A percentile compares a stretch with the other conserved stretches of the same genome.
phyloP scores from a whole-genome alignment of 1,140 invertebrate genomes.

The Neuroterus valhalla region DNA sequence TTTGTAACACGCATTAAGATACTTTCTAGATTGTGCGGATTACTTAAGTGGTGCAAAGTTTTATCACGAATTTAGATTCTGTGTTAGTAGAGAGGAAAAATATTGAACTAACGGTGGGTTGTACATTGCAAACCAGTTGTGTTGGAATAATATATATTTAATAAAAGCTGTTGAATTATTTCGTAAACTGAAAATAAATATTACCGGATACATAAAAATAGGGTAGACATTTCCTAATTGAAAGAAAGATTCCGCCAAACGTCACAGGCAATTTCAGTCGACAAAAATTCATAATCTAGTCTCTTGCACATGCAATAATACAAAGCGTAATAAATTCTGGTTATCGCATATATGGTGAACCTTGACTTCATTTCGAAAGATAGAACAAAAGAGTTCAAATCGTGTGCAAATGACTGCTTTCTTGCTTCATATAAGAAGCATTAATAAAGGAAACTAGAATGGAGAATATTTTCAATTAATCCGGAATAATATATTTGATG shows the following conservation, averaged over 20 bases:
- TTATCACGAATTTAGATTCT: no score
- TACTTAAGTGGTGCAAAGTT: not conserved
- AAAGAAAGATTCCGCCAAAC: not conserved
- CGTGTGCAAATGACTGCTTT: not conserved
- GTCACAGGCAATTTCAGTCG: not conserved
- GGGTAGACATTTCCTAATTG: no score
- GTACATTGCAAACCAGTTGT: no score
- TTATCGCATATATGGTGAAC: not conserved
- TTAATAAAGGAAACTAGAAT: not conserved
- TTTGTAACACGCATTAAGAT: not conserved
- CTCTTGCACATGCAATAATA: slow-evolving; percentile 4
- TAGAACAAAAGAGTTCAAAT: not conserved
- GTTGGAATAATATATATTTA: no score
- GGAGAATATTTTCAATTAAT: not conserved
- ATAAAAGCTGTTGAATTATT: no score
- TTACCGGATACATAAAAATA: not conserved
- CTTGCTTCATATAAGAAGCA: not conserved
- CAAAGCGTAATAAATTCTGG: not conserved
- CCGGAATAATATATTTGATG: not conserved
- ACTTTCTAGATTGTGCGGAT: not conserved
- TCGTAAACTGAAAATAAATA: no score
- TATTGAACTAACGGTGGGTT: no score
- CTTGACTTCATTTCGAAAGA: slow-evolving; percentile 10
- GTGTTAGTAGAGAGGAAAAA: no score
- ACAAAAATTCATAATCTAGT: slow-evolving; percentile 1